These are phyloP conservation scores for Cirrhinus mrigala DNA, from an alignment of 2,797 vertebrate species.

Conservation along the genomic window DNA sequence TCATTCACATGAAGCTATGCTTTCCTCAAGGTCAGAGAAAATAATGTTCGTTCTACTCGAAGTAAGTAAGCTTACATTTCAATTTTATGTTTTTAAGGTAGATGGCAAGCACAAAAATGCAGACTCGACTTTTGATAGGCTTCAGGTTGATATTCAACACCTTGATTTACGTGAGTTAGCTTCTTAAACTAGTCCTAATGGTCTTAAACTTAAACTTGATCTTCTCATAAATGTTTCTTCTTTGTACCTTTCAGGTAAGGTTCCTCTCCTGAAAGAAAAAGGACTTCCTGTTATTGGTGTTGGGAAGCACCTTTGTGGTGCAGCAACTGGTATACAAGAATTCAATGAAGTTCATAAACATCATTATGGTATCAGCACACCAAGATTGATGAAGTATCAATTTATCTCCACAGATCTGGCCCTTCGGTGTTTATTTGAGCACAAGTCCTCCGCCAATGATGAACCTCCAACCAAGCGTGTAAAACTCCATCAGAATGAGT, in stretches of 20 bases:
- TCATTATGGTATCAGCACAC: not conserved
- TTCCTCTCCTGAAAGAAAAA: slow-evolving; percentile 82
- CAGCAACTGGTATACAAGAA: slow-evolving; percentile 86
- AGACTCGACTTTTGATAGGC: slow-evolving; percentile 85
- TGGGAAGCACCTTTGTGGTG: slow-evolving; percentile 95
- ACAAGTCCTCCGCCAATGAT: slow-evolving; percentile 41
- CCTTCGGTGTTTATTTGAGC: slow-evolving; percentile 88
- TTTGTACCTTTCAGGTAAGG: slow-evolving; percentile 77
- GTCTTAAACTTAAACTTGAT: not conserved
- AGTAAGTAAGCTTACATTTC: slow-evolving; percentile 4
- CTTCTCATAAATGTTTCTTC: not conserved
- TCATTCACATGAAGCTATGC: not conserved
- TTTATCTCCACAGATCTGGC: slow-evolving; percentile 84
- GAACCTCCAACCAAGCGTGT: slow-evolving; percentile 80
- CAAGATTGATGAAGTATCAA: not conserved
- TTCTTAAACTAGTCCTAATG: not conserved
- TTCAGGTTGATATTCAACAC: slow-evolving; percentile 96
- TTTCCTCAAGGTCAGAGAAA: not conserved
- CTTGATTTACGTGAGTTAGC: slow-evolving; percentile 88
- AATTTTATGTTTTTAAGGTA: slow-evolving; percentile 78
- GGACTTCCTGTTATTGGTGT: slow-evolving; percentile 87
- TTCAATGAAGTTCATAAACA: not conserved
- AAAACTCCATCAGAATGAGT: slow-evolving; percentile 64
- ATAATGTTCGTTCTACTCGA: not conserved
- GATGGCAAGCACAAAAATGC: slow-evolving; percentile 90